These are phyloP conservation scores for Kradibia gibbosae DNA, from an alignment of 1,140 invertebrate genomes.

Conservation along the genomic window DNA sequence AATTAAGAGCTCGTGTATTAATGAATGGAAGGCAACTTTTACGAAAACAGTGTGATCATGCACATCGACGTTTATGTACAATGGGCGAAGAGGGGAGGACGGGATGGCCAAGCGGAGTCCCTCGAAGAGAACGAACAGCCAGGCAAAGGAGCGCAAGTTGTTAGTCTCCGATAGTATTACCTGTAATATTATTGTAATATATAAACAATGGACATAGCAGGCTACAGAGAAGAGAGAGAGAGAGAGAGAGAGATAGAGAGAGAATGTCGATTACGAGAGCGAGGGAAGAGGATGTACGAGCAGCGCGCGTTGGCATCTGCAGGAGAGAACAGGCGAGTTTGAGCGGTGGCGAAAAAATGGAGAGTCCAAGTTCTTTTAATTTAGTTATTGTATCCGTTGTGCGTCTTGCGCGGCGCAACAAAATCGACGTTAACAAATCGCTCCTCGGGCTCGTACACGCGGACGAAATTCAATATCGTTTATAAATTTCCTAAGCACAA, in stretches of 20 bases:
- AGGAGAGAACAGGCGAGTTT: background rate
- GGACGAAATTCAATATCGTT: constrained; percentile 33
- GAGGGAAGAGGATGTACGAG: constrained; percentile 43
- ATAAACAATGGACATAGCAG: constrained; percentile 63
- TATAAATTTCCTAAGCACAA: background rate
- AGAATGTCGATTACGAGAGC: constrained; percentile 13
- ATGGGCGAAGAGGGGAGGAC: background rate
- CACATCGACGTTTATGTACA: background rate
- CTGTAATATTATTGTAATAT: constrained; percentile 74
- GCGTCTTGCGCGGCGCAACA: constrained; percentile 60
- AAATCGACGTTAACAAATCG: constrained; percentile 60
- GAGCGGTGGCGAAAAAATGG: constrained; percentile 18
- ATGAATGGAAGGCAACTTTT: constrained; percentile 22
- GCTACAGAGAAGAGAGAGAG: constrained; percentile 49
- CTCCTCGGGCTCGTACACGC: constrained; percentile 55
- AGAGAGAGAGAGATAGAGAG: too few species aligned
- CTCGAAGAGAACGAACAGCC: background rate
- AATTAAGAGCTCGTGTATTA: constrained; percentile 28
- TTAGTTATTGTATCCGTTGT: constrained; percentile 56
- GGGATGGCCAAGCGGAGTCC: background rate
- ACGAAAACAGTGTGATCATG: background rate
- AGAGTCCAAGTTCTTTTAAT: constrained; percentile 41
- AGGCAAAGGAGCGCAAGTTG: too few species aligned
- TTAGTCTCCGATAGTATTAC: constrained; percentile 72
- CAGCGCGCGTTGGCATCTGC: constrained; percentile 55